These are phyloP conservation scores for Virgularia gustaviana DNA, from an alignment of 92 coral and sea anemone genomes.

Conservation along the genomic window DNA sequence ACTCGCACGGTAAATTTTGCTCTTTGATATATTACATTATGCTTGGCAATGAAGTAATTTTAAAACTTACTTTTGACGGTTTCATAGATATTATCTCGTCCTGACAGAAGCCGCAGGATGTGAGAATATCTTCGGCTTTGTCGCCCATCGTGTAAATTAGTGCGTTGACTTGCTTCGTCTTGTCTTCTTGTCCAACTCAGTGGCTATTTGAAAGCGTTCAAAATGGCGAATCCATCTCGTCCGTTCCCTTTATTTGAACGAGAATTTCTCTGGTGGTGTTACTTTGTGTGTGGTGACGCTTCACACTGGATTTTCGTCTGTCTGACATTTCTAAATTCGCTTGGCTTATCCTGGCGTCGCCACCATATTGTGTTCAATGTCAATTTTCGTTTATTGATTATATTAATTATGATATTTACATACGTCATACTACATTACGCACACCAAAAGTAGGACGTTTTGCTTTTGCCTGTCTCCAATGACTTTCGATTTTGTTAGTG, in stretches of 20 bases:
- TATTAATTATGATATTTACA: too few relatives aligned
- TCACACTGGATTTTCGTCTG: background rate
- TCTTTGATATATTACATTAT: background rate
- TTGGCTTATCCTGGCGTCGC: too few relatives aligned
- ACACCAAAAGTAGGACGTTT: too few relatives aligned
- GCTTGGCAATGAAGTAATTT: background rate
- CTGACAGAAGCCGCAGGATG: background rate
- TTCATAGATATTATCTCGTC: slow-evolving; percentile 4
- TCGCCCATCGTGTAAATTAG: slow-evolving; percentile 20
- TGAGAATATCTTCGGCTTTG: slow-evolving; percentile 4
- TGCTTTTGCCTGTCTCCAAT: too few relatives aligned
- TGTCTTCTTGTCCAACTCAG: slow-evolving; percentile 32
- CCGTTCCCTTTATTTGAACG: slow-evolving; percentile 54
- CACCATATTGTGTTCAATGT: background rate
- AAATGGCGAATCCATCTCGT: slow-evolving; percentile 45
- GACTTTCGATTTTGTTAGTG: background rate
- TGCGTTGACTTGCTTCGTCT: slow-evolving; percentile 41
- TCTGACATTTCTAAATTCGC: background rate
- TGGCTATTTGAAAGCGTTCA: slow-evolving; percentile 47
- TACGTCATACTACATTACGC: too few relatives aligned
- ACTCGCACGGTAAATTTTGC: slow-evolving; percentile 25
- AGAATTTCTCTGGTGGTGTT: slow-evolving; percentile 32
- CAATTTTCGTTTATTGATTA: background rate
- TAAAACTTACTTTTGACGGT: slow-evolving; percentile 5
- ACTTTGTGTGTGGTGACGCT: slow-evolving; percentile 10